These are phyloP conservation scores for Scolanthus callimorphus DNA, from an alignment of 92 coral and sea anemone species.

Conservation along the genomic window DNA sequence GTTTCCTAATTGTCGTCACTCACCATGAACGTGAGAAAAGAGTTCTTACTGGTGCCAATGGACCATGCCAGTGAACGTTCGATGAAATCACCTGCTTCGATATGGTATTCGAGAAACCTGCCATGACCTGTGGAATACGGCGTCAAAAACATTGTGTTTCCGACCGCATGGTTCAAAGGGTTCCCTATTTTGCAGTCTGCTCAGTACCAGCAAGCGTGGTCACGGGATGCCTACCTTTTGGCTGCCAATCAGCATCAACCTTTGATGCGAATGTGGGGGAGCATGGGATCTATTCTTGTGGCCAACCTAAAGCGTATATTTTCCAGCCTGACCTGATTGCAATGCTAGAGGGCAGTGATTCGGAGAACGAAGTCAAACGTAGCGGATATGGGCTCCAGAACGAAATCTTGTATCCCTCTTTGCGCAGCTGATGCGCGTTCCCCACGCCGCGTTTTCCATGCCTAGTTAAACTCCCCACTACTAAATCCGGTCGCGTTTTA, in stretches of 20 bases:
- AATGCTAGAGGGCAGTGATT: conserved; percentile 33
- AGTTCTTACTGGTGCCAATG: no score
- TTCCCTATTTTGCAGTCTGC: conserved; percentile 73
- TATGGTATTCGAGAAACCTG: conserved; percentile 79
- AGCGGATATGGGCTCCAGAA: no score
- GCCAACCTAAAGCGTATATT: conserved; percentile 63
- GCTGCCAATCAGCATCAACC: conserved; percentile 88
- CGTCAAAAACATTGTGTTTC: conserved; percentile 75
- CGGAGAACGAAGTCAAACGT: background rate
- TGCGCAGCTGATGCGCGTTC: no score
- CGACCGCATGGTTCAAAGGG: conserved; percentile 90
- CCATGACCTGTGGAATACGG: conserved; percentile 65
- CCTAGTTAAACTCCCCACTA: conserved; percentile 37
- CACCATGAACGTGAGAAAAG: no score
- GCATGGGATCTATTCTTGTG: conserved; percentile 94
- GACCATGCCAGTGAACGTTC: no score
- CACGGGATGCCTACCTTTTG: conserved; percentile 73
- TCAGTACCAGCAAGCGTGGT: conserved; percentile 92
- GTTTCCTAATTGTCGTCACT: no score
- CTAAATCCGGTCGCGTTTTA: conserved; percentile 19
- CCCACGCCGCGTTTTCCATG: no score
- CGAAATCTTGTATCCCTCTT: no score
- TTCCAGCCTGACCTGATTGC: conserved; percentile 60
- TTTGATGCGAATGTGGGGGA: conserved; percentile 42
- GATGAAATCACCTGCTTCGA: conserved; percentile 98